phyloP scores from a whole-genome alignment of 2,797 vertebrate species.

The Miichthys miiuy region DNA sequence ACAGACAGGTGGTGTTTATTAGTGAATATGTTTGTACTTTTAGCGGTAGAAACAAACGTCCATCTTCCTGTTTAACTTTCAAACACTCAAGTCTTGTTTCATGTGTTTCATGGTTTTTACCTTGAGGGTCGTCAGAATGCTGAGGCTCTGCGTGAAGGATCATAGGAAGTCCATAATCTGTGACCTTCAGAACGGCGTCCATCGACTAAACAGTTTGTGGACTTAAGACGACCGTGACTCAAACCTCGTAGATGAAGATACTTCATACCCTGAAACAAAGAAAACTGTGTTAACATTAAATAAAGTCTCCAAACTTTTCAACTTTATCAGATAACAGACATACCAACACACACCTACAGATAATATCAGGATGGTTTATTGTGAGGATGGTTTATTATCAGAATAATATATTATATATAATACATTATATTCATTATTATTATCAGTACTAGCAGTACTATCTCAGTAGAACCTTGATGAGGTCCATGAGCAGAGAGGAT shows the following conservation, averaged over 20 bases:
- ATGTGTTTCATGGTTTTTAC: slow-evolving; percentile 56
- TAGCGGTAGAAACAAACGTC: no score
- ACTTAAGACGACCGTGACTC: slow-evolving; percentile 91
- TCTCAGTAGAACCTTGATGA: slow-evolving; percentile 86
- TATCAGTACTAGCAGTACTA: no score
- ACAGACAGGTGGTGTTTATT: no score
- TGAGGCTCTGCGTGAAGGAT: slow-evolving; percentile 86
- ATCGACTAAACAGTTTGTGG: slow-evolving; percentile 93
- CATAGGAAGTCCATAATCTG: slow-evolving; percentile 89
- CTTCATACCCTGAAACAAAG: slow-evolving; percentile 86
- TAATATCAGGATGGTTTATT: no score
- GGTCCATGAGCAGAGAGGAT: slow-evolving; percentile 90
- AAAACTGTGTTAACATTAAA: not conserved
- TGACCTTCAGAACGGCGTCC: slow-evolving; percentile 92
- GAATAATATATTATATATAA: no score
- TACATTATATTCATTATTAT: no score
- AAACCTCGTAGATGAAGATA: slow-evolving; percentile 90
- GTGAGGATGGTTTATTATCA: no score
- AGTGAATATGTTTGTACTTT: no score
- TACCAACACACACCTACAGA: no score
- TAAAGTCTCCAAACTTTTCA: no score
- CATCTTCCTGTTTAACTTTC: not conserved
- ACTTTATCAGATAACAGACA: no score
- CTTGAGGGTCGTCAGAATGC: slow-evolving; percentile 61
- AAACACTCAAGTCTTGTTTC: slow-evolving; percentile 27